These are phyloP conservation scores for Epistrophe grossulariae DNA, from an alignment of 2,888 invertebrate species.

Conservation along the genomic window DNA sequence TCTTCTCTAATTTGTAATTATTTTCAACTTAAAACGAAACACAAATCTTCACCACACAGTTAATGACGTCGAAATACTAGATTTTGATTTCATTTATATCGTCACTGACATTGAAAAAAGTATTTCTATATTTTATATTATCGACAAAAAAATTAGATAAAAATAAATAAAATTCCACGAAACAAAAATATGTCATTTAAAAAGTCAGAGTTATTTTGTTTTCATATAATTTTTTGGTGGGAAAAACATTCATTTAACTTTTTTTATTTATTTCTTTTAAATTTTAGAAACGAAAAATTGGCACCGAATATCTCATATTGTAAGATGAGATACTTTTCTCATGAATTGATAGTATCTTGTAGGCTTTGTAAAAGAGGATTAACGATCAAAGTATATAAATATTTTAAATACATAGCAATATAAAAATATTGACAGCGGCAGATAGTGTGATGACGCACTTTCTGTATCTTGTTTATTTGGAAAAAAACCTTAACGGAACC, in stretches of 20 bases:
- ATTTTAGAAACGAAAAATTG: background rate
- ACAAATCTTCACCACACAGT: background rate
- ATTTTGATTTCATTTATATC: constrained; percentile 5
- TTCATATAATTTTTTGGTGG: background rate
- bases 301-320: background rate
- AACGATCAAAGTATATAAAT: background rate
- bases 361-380: background rate
- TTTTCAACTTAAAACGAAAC: background rate
- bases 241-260: background rate
- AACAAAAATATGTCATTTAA: background rate
- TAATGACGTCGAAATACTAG: background rate
- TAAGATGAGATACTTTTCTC: background rate
- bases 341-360: background rate
- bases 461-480: background rate
- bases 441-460: background rate
- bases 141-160: background rate
- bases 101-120: constrained; percentile 3
- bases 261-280: background rate
- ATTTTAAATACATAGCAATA: background rate
- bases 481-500: too few relatives aligned
- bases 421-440: background rate
- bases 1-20: background rate
- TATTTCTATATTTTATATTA: background rate
- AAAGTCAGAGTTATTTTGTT: background rate
- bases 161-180: background rate